Evolutionary conservation across 2,113 vertebrate genomes (phyloP).

Genomic region (Oceanodroma tethys): DNA sequence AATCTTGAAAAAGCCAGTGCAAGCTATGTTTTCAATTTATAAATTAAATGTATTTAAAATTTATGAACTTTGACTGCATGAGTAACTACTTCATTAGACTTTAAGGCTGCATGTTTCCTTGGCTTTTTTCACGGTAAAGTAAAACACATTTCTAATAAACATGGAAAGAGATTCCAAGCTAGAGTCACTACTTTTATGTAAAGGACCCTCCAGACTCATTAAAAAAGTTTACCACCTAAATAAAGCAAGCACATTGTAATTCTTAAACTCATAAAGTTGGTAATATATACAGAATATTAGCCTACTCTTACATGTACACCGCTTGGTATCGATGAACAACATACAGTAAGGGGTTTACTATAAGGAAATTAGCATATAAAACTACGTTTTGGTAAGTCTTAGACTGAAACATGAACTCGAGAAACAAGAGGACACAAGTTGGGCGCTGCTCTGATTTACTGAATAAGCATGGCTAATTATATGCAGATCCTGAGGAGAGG

Average conservation of each 20-base stretch:
- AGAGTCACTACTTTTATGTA: slow-evolving; percentile 63
- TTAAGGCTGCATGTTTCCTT: slow-evolving; percentile 36
- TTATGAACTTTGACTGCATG: slow-evolving; percentile 60
- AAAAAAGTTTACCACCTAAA: slow-evolving; percentile 67
- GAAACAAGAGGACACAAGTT: not conserved
- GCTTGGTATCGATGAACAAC: not conserved
- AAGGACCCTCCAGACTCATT: slow-evolving; percentile 60
- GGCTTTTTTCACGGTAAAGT: not conserved
- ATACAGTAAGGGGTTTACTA: slow-evolving; percentile 13
- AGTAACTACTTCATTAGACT: slow-evolving; percentile 37
- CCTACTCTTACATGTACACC: not conserved
- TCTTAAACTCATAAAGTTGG: slow-evolving; percentile 51
- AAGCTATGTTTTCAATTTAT: slow-evolving; percentile 33
- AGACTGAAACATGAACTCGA: not conserved
- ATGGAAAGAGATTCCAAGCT: slow-evolving; percentile 46
- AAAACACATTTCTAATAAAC: slow-evolving; percentile 64
- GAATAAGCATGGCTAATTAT: not conserved
- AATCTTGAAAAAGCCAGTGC: slow-evolving; percentile 38
- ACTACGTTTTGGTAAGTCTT: slow-evolving; percentile 8
- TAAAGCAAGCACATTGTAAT: slow-evolving; percentile 59
- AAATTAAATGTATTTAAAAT: slow-evolving; percentile 56
- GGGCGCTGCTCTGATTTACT: not conserved
- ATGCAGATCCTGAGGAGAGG: not conserved
- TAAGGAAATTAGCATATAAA: slow-evolving; percentile 53
- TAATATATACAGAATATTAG: slow-evolving; percentile 33